phyloP scores from a whole-genome alignment of 2,888 invertebrate species.

The Apamea crenata region DNA sequence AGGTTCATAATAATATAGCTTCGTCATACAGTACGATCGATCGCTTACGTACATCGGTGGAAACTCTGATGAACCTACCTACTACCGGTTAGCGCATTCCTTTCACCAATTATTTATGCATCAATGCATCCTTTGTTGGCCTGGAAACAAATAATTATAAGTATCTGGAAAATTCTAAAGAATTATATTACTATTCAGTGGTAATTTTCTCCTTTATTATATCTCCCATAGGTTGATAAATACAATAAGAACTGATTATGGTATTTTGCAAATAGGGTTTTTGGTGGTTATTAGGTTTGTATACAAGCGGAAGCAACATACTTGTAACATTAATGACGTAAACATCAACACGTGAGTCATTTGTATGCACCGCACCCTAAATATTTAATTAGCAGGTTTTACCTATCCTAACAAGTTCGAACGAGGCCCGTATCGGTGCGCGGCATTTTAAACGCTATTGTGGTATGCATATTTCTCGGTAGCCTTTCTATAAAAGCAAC shows the following conservation, averaged over 20 bases:
- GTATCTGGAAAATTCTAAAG: too few species aligned
- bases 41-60: not conserved
- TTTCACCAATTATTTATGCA: not conserved
- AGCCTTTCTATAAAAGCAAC: conserved; percentile 59
- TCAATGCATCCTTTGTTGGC: not conserved
- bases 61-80: not conserved
- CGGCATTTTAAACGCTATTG: conserved; percentile 16
- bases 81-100: not conserved
- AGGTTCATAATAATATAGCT: not conserved
- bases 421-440: not conserved
- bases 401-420: not conserved
- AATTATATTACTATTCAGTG: not conserved
- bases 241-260: not conserved
- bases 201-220: not conserved
- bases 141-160: not conserved
- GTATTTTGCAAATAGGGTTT: not conserved
- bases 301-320: not conserved
- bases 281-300: not conserved
- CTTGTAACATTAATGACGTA: not conserved
- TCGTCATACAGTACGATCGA: not conserved
- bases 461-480: conserved; percentile 48
- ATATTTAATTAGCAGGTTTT: not conserved
- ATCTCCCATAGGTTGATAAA: too few species aligned
- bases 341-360: not conserved
- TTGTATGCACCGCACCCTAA: not conserved